Conservation (phyloP, 2,797 vertebrate species). For the Yasuhikotakia modesta region DNA sequence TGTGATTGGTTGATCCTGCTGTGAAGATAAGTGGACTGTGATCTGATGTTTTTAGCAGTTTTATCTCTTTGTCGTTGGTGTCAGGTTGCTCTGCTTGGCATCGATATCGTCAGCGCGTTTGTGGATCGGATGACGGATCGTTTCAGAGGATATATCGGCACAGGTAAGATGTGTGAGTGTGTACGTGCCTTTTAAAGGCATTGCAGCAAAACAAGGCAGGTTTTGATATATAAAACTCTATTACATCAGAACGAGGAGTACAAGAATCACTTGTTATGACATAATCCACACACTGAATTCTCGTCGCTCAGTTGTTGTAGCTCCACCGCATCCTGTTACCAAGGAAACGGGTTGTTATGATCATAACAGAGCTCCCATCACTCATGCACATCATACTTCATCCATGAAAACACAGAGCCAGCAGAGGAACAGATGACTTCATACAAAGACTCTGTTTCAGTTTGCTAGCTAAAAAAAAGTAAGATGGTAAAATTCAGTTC, state of each 20-base stretch:
- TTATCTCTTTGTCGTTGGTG: conserved; percentile 52
- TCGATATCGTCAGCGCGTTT: conserved; percentile 90
- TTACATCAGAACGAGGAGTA: conserved; percentile 41
- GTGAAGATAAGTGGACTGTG: conserved; percentile 2
- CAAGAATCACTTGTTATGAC: conserved; percentile 59
- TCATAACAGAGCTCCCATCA: conserved; percentile 63
- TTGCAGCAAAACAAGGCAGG: neutral
- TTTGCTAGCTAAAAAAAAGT: too few species aligned
- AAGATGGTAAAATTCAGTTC: neutral
- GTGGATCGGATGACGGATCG: conserved; percentile 86
- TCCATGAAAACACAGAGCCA: conserved; percentile 49
- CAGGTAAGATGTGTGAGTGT: conserved; percentile 78
- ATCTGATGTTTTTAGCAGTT: conserved; percentile 43
- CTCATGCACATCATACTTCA: neutral
- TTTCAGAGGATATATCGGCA: conserved; percentile 87
- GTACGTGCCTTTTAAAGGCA: neutral
- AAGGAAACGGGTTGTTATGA: conserved; percentile 73
- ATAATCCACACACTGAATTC: conserved; percentile 62
- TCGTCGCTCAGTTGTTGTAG: too few species aligned
- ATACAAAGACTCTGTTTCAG: conserved; percentile 18
- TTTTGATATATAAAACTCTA: neutral
- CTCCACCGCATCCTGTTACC: conserved; percentile 69
- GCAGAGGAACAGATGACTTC: conserved; percentile 38
- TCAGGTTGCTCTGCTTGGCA: conserved; percentile 90
- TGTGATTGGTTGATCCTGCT: neutral